Base-by-base conservation (phyloP, 2,888 invertebrate genomes). In the Dichetophora obliterata region DNA sequence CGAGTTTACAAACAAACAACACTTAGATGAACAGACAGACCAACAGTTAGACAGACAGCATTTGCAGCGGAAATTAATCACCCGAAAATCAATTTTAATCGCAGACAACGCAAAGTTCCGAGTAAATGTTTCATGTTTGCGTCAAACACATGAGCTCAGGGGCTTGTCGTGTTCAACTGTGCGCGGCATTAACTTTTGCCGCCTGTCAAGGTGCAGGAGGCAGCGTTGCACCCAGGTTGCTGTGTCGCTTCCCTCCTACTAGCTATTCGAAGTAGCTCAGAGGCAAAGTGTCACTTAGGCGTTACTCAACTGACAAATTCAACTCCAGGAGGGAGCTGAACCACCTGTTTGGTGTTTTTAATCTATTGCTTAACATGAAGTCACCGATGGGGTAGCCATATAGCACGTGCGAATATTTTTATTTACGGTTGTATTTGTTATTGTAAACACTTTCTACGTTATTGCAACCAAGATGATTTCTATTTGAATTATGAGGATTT, bases 11-110 rank as follows among this genome's bases (percentile, higher is more conserved):
- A 59, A 34, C 5, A 31, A 31, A n/a, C 31, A 31, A 50, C 69
- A 27, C n/a, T 24, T 24, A 48, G 43, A 19, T 24, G 19, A 16
- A 19, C 68, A 68, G 68, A 68, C n/a, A 48, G 57, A 24, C 43
- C 43, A 59, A 59, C 27, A 72, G 61, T 19, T 9, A 73, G 50
- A 50, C 48, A 63, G 31, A 11, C 61, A 73, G 63, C 59, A 27
- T 11, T 50, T 63, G 14, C 78, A 80, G 80, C 82, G 84, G 83
- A 84, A 84, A 83, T 83, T 84, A 84, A 82, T 83, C 82, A 84
- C 81, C 81, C 81, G 75, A 79, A 79, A 84, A 82, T 84, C 82
- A 82, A 82, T 83, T 84, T 84, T 78, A 82, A 81, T 83, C 81
- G 79, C 80, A 82, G 80, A 81, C 81, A 81, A 76, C 78, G 19